Evolutionary conservation across 1,140 invertebrate species (phyloP).

Genomic region (Neocloeon triangulifer): DNA sequence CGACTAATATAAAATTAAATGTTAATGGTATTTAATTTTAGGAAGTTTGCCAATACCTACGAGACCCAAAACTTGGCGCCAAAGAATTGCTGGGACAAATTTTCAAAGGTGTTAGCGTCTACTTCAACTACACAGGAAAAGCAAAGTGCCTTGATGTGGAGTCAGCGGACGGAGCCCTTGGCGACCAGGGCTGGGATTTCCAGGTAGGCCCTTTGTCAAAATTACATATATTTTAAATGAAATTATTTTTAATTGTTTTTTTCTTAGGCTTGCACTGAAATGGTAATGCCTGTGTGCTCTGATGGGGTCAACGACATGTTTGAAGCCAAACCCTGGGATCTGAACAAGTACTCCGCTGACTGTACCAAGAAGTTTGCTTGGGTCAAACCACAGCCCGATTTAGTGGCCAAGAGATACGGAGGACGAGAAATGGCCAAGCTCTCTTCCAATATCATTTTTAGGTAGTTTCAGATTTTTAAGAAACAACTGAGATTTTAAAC

Average conservation of each 20-base stretch:
- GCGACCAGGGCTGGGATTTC: conserved; percentile 51
- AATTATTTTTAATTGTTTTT: conserved; percentile 1
- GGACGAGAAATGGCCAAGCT: conserved; percentile 37
- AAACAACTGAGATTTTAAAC: not conserved
- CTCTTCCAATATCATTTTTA: conserved; percentile 68
- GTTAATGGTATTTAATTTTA: conserved; percentile 11
- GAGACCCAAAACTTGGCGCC: conserved; percentile 20
- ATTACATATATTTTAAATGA: not conserved
- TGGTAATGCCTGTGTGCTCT: conserved; percentile 83
- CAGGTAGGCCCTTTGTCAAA: conserved; percentile 26
- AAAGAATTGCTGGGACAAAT: conserved; percentile 27
- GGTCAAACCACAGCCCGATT: conserved; percentile 36
- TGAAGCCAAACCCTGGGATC: conserved; percentile 49
- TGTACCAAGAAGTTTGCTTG: conserved; percentile 50
- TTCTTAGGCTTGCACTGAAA: conserved; percentile 73
- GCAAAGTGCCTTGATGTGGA: conserved; percentile 36
- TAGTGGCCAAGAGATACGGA: conserved; percentile 55
- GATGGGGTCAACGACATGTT: conserved; percentile 66
- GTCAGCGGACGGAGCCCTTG: conserved; percentile 23
- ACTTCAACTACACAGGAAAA: conserved; percentile 59
- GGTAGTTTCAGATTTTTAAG: conserved; percentile 20
- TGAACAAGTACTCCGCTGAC: conserved; percentile 30
- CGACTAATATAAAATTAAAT: too few relatives aligned
- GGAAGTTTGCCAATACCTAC: conserved; percentile 30
- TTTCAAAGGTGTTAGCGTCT: conserved; percentile 44